phyloP scores from a whole-genome alignment of 2,113 vertebrate genomes.

The Oncorhynchus tshawytscha region DNA sequence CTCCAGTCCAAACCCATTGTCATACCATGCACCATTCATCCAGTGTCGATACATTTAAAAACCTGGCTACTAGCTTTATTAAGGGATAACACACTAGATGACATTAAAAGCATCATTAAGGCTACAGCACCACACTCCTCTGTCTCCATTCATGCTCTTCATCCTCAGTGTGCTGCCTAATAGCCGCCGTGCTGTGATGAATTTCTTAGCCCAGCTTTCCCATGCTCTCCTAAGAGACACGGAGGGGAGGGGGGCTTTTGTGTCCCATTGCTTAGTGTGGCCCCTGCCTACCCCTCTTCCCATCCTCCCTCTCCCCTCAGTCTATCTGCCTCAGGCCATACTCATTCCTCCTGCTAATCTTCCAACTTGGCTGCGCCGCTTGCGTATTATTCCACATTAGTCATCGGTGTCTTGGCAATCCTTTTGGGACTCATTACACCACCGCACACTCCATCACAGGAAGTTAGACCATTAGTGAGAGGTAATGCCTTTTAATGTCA shows the following conservation, averaged over 20 bases:
- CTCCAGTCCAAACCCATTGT: no score
- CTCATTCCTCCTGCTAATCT: not conserved
- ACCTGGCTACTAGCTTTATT: no score
- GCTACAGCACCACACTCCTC: no score
- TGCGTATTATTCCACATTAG: conserved; percentile 38
- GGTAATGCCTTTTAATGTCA: conserved; percentile 52
- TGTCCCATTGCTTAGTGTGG: not conserved
- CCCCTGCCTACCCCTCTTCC: not conserved
- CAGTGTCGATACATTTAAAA: no score
- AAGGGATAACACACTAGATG: no score
- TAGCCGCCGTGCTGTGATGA: no score
- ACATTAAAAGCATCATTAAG: no score
- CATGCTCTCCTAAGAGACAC: not conserved
- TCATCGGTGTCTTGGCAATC: conserved; percentile 50
- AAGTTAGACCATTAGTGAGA: conserved; percentile 50
- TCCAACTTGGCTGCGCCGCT: conserved; percentile 1
- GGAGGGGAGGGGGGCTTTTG: not conserved
- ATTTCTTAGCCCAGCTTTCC: not conserved
- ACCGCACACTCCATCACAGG: conserved; percentile 41
- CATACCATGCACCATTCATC: no score
- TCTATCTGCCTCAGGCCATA: not conserved
- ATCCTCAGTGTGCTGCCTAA: no score
- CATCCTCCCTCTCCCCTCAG: not conserved
- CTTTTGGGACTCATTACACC: conserved; percentile 51
- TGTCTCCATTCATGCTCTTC: no score